phyloP scores from a whole-genome alignment of 2,888 invertebrate species.

The Lasius platythorax region DNA sequence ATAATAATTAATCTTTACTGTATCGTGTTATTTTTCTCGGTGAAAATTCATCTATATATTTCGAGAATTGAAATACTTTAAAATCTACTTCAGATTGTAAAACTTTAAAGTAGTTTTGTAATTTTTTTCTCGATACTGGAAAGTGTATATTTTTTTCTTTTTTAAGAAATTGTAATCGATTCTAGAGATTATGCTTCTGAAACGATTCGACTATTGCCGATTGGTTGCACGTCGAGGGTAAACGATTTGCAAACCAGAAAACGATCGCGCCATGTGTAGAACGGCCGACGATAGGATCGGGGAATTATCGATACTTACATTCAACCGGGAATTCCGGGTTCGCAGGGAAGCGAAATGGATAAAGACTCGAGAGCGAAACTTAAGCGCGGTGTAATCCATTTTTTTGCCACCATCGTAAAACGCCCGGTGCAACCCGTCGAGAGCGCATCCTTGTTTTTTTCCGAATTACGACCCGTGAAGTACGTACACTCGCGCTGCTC shows the following conservation, averaged over 20 bases:
- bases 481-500: constrained; percentile 61
- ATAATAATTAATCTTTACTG: not conserved
- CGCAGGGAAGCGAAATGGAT: not conserved
- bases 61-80: not conserved
- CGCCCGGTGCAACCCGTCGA: constrained; percentile 1
- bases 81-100: not conserved
- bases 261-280: constrained; percentile 21
- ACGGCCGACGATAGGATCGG: constrained; percentile 22
- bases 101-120: not conserved
- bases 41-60: not conserved
- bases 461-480: constrained; percentile 62
- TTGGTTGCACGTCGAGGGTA: constrained; percentile 6
- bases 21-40: not conserved
- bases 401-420: constrained; percentile 32
- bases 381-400: constrained; percentile 45
- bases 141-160: not conserved
- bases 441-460: constrained; percentile 43
- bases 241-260: constrained; percentile 46
- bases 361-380: constrained; percentile 17
- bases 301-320: constrained; percentile 19
- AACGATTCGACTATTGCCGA: not conserved
- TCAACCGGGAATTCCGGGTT: not conserved
- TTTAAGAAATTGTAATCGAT: not conserved
- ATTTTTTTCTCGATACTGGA: not conserved
- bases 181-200: not conserved